Base-by-base conservation (phyloP, 2,797 vertebrate genomes). In the Arremon brunneinucha region DNA sequence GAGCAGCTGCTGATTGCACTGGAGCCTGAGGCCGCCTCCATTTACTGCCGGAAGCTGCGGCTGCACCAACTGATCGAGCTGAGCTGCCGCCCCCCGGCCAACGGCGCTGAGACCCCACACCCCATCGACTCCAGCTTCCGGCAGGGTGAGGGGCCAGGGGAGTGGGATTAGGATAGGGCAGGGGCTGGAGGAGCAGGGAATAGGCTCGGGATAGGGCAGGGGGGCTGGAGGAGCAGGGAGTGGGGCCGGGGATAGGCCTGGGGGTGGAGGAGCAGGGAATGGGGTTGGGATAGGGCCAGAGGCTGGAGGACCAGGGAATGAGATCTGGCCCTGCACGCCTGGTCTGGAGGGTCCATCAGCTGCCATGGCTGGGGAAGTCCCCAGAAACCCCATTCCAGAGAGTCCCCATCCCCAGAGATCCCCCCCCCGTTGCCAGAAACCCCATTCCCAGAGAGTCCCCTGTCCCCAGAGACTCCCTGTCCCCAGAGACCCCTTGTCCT, bases 1-100 rank as follows among this genome's bases (percentile, higher is more conserved):
- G 99, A 99, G 93, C 98, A 99, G 97, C 98, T 99, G 16, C 98
- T 99, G 83, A 99, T 99, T 1, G 99, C 99, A 4, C 98, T 99
- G 64, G 99, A 99, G 92, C 99, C 99, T 0, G 99, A 99, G 94
- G 99, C 99, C 0, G 99, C 99, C 8, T 99, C 99, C 53, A 99
- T 99, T 35, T 99, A 99, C 95, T 99, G 99, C 96, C 97, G 99
- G 1, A 99, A 99, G 86, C 99, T 99, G 39, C 98, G 98, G 27
- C 98, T 99, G 64, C 98, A 99, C 96, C 99, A 99, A 90, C 98
- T 99, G 88, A 97, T 98, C 8, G 99, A 99, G 93, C 98, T 99
- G 68, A 99, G 99, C 97, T 92, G 97, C 93, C 98, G 97, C 53
- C 97, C 98, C 69, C 89, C 98, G 1, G 94, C 97, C 50, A 97